These are phyloP conservation scores for Tachystola acroxantha DNA, from an alignment of 2,888 invertebrate genomes.

Conservation along the genomic window DNA sequence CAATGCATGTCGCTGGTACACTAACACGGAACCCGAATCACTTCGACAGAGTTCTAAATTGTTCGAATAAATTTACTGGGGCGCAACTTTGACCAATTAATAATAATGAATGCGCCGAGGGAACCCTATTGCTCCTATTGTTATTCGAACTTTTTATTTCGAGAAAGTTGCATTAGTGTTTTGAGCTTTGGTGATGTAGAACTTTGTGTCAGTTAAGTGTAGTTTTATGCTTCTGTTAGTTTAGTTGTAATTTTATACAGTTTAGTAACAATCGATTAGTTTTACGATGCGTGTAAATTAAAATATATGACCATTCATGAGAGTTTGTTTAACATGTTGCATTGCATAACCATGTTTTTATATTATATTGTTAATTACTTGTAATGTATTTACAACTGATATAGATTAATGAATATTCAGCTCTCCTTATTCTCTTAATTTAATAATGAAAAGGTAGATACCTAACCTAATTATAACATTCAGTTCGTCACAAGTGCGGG, in stretches of 20 bases:
- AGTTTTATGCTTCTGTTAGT: conserved; percentile 37
- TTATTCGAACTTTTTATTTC: conserved; percentile 58
- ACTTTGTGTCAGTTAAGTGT: conserved; percentile 43
- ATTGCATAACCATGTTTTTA: too few relatives aligned
- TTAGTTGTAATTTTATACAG: conserved; percentile 46
- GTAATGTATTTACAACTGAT: too few relatives aligned
- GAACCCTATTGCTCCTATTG: conserved; percentile 50
- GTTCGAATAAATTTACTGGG: conserved; percentile 50
- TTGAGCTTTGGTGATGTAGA: conserved; percentile 31
- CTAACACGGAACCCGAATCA: conserved; percentile 30
- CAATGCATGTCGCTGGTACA: conserved; percentile 51
- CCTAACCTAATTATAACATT: too few relatives aligned
- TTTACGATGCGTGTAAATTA: conserved; percentile 66
- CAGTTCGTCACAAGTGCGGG: too few relatives aligned
- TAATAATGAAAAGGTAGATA: too few relatives aligned
- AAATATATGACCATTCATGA: conserved; percentile 23
- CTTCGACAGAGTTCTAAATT: conserved; percentile 54
- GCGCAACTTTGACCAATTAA: conserved; percentile 66
- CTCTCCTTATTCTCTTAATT: too few relatives aligned
- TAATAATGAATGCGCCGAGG: conserved; percentile 60
- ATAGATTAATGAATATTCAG: too few relatives aligned
- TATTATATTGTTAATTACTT: too few relatives aligned
- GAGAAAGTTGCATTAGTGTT: conserved; percentile 55
- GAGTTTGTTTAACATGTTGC: conserved; percentile 6
- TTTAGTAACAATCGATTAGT: conserved; percentile 57